Evolutionary conservation across 2,888 invertebrate species (phyloP).

Genomic region (Archips crataeganus): DNA sequence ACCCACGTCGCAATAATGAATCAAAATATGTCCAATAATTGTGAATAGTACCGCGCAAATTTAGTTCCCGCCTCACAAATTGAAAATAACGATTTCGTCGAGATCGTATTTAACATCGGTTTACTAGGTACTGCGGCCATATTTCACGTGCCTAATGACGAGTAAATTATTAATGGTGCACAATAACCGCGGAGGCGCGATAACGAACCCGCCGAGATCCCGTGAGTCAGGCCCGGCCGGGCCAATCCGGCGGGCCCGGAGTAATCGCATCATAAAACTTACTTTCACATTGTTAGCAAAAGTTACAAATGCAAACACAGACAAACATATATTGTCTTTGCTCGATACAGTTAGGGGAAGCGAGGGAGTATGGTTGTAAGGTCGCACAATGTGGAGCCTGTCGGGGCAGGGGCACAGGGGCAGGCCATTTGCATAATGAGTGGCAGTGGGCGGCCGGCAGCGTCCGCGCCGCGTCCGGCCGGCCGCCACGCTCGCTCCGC

Average conservation of each 20-base stretch:
- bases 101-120: slow-evolving; percentile 22
- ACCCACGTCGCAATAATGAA: not conserved
- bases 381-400: slow-evolving; percentile 32
- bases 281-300: slow-evolving; percentile 21
- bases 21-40: slow-evolving; percentile 4
- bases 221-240: not conserved
- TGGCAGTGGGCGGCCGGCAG: slow-evolving; percentile 50
- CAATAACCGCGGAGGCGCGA: slow-evolving; percentile 1
- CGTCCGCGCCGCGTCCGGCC: slow-evolving; percentile 24
- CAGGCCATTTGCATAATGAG: slow-evolving; percentile 78
- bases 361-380: slow-evolving; percentile 22
- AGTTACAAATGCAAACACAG: slow-evolving; percentile 28
- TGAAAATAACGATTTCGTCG: slow-evolving; percentile 28
- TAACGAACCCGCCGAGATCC: not conserved
- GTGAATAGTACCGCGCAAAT: slow-evolving; percentile 4
- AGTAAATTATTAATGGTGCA: slow-evolving; percentile 36
- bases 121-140: slow-evolving; percentile 21
- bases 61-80: slow-evolving; percentile 24
- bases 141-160: slow-evolving; percentile 31
- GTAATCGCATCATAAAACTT: slow-evolving; percentile 1
- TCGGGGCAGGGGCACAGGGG: slow-evolving; percentile 49
- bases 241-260: not conserved
- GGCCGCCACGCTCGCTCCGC: slow-evolving; percentile 46
- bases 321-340: slow-evolving; percentile 31
- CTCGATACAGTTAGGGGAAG: slow-evolving; percentile 28